Evolutionary conservation across 2,888 invertebrate species (phyloP), one percentile per base, ranked within the genome.

Genomic region (Aplocera efformata): DNA sequence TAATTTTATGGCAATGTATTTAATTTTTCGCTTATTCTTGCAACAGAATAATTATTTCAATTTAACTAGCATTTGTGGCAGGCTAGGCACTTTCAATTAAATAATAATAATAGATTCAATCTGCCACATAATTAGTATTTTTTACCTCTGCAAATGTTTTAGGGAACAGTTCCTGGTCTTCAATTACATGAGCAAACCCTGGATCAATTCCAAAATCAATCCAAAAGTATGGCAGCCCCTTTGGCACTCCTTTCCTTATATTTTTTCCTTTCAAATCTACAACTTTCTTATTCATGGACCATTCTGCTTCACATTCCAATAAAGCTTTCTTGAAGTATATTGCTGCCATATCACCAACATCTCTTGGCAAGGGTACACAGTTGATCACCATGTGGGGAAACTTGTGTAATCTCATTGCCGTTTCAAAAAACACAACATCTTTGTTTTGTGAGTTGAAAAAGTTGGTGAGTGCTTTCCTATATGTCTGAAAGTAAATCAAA

Each of bases 281-380:
- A 32, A 89, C 84, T 88, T 99, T 98, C 71, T 97, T 98, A 72
- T 99, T 99, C 64, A 94, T 93, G 3, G 96, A 91, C 98, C 98
- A 99, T 79, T 98, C 98, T 9, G 92, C 91, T 80, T 98, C 99
- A 52, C 96, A 96, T 74, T 99, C 99, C 61, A 96, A 90, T 41
- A 99, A 92, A 0, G 98, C 98, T 90, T 99, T 99, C 90, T 98
- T 98, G 77, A 99, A 99, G 79, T 98, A 99, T 64, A 99, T 97
- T 0, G 98, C 96, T 2, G 97, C 96, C 82, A 94, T 86, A 61
- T 97, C 96, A 1, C 96, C 97, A 9, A 92, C 90, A 75, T 96
- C 95, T 59, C 91, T 90, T 2, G 94, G 93, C 45, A 98, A 60
- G 0, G 99, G 98, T 6, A 99, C 90, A 86, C 98, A 98, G 63